Percentiles rank a stretch among this genome's conserved stretches.
phyloP scores from a whole-genome alignment of 2,113 vertebrate species.

The Poecile atricapillus region DNA sequence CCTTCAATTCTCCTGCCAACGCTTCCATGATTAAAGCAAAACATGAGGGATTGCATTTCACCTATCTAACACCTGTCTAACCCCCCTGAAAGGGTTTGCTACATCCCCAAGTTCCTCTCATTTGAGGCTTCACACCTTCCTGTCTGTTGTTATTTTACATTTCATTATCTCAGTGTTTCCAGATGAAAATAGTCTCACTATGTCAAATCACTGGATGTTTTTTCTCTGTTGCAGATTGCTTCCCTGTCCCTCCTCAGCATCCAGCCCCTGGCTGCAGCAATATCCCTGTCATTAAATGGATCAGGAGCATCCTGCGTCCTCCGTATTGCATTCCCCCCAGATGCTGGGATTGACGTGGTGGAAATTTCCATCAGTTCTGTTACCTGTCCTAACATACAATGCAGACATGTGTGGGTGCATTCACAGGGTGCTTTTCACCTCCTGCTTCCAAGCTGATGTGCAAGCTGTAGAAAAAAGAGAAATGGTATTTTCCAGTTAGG shows the following conservation, averaged over 20 bases:
- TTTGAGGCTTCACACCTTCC: not conserved
- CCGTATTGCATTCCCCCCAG: fast-evolving
- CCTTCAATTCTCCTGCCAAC: not conserved
- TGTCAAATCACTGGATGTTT: not conserved
- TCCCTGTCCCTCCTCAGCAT: not conserved
- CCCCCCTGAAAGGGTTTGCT: not conserved
- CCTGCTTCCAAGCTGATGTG: not conserved
- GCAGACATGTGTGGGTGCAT: not conserved
- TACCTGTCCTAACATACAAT: not conserved
- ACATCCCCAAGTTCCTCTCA: not conserved
- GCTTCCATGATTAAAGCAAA: not conserved
- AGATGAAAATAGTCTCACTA: not conserved
- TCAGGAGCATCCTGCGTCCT: not conserved
- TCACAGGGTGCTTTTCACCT: not conserved
- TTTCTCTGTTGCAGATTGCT: not conserved
- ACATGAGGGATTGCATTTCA: not conserved
- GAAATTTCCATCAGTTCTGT: not conserved
- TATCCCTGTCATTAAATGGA: not conserved
- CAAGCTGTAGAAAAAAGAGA: not conserved
- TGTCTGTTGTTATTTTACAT: not conserved
- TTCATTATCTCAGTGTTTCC: conserved; percentile 6
- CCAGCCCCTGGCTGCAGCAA: not conserved
- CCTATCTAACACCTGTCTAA: not conserved
- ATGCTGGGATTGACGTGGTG: not conserved
- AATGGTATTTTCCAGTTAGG: not conserved